Percentiles rank a stretch among this genome's conserved stretches.
phyloP scores from a whole-genome alignment of 2,888 invertebrate genomes.

The Brachyopa scutellaris region DNA sequence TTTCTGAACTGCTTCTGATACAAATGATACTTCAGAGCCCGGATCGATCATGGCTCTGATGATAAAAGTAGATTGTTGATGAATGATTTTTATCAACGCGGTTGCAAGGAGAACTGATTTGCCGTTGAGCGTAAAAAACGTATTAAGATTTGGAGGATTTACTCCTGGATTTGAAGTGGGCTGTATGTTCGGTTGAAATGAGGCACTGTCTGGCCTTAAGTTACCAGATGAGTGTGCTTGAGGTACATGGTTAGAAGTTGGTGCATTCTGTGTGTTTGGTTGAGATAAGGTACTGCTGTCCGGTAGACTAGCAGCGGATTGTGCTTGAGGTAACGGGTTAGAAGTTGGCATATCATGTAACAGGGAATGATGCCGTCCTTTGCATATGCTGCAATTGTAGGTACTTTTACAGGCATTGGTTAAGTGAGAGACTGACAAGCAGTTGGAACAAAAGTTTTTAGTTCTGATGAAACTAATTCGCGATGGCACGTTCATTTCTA shows the following conservation, averaged over 20 bases:
- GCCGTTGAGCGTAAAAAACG: neutral
- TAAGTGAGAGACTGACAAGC: neutral
- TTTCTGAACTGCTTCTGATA: neutral
- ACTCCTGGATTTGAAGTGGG: no score
- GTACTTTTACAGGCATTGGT: no score
- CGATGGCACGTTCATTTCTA: neutral
- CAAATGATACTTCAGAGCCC: slow-evolving; percentile 7
- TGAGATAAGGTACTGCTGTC: neutral
- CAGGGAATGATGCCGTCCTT: neutral
- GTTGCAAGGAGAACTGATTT: neutral
- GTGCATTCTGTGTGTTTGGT: no score
- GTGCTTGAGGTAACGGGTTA: no score
- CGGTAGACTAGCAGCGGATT: no score
- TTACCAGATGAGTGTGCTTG: neutral
- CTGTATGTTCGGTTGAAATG: no score
- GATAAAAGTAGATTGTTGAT: neutral
- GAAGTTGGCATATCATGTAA: neutral
- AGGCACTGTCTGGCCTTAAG: no score
- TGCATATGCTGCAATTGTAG: no score
- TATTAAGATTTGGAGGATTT: neutral
- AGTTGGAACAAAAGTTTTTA: neutral
- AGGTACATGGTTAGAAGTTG: neutral
- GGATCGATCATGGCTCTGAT: slow-evolving; percentile 13
- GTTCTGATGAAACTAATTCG: neutral
- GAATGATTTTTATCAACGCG: neutral